A percentile compares a stretch with the other conserved stretches of the same genome.
Conservation (phyloP, 2,797 vertebrate species). For the Protonibea diacanthus region DNA sequence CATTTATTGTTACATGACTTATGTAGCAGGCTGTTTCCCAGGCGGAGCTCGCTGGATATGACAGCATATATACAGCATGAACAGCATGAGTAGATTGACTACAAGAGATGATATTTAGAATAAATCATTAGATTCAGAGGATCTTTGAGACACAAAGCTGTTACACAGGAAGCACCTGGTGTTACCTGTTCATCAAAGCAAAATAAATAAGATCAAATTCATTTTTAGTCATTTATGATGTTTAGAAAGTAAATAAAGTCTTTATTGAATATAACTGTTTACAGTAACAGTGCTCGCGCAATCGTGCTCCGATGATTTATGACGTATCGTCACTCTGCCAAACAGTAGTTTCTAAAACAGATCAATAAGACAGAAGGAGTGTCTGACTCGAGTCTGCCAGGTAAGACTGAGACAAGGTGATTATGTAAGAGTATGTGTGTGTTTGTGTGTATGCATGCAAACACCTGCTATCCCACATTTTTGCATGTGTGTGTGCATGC, state of each 20-base stretch:
- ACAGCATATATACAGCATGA: too few species aligned
- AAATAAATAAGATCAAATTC: not conserved
- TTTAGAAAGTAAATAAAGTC: not conserved
- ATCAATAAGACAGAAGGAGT: not conserved
- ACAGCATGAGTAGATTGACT: too few species aligned
- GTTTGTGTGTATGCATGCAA: not conserved
- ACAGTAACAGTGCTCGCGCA: not conserved
- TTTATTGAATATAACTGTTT: not conserved
- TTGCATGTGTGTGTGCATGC: not conserved
- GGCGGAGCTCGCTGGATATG: too few species aligned
- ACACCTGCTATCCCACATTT: constrained; percentile 21
- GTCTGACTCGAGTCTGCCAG: not conserved
- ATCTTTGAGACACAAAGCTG: too few species aligned
- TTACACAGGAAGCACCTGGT: too few species aligned
- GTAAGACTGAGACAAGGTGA: not conserved
- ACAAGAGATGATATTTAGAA: too few species aligned
- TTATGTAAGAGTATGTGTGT: not conserved
- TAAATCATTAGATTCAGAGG: too few species aligned
- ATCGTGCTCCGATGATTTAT: not conserved
- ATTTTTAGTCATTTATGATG: not conserved
- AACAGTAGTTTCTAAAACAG: not conserved
- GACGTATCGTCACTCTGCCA: not conserved
- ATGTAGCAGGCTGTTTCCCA: too few species aligned
- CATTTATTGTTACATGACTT: too few species aligned
- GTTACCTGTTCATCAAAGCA: too few species aligned